Base-by-base conservation (phyloP, 2,888 invertebrate genomes). In the Philhelius pedissequus region DNA sequence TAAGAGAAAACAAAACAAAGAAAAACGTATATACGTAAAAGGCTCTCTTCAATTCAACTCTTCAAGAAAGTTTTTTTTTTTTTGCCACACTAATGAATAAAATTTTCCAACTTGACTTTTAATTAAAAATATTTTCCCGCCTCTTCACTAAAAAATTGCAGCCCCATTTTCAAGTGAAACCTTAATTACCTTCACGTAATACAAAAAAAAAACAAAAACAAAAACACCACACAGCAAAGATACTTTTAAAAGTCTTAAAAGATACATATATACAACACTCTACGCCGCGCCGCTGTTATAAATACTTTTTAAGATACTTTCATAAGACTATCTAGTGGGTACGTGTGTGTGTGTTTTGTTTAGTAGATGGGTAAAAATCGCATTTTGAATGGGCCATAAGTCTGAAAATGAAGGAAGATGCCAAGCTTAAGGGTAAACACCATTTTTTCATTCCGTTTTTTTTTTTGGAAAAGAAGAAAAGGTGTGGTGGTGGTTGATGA, bases 231-330 rank as follows among this genome's bases (percentile, higher is more conserved):
- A 64, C 75, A 83, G 70, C 74, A 75, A 76, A 84, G 71, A 62
- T 80, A 80, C 48, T 80, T 84, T 74, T 66, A 71, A 76, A 80
- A 58, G 58, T 66, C 75, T 80, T 76, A 79, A 80, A 76, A 80
- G 71, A 76, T 80, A 35, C n/a, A 75, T 40, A 50, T n/a, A n/a
- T n/a, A n/a, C n/a, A n/a, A n/a, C 43, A 68, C 79, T 79, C 64
- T 40, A 30, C 48, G 38, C 75, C 48, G 38, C 75, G 15, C 9
- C 0, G 20, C 13, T 56, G 25, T 22, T 64, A 48, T 84, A 84
- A 80, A 84, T 76, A 80, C 75, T 76, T 84, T 84, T 84, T 80
- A 84, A 84, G 75, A 84, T 76, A 80, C 84, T 80, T 52, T 84
- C 22, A 71, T 52, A 75, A 58, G 70, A 78, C 77, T n/a, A n/a